A percentile compares a stretch with the other conserved stretches of the same genome.
Conservation (phyloP, 2,797 vertebrate species). For the Periparus ater region DNA sequence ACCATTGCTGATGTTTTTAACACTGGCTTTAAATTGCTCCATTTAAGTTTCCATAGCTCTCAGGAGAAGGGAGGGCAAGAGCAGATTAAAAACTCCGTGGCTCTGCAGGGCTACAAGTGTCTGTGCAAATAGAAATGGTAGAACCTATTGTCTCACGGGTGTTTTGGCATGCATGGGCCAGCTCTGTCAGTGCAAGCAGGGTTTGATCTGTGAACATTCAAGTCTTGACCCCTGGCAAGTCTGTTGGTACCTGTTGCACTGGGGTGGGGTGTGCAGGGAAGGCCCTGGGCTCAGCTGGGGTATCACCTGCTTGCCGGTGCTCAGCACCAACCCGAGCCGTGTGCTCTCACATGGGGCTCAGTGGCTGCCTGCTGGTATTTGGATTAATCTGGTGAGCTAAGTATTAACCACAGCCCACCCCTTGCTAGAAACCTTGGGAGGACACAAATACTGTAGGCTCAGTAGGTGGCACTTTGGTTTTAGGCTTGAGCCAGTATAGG, state of each 20-base stretch:
- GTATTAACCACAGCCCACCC: background rate
- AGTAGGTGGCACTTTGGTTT: slow-evolving; percentile 15
- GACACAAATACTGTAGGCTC: background rate
- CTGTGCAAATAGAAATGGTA: background rate
- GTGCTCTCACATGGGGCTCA: rapidly evolving
- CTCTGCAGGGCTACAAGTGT: background rate
- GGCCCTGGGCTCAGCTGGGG: background rate
- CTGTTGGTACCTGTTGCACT: rapidly evolving
- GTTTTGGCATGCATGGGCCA: background rate
- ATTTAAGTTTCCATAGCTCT: background rate
- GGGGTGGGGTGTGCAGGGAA: background rate
- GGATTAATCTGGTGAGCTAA: background rate
- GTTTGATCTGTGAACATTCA: background rate
- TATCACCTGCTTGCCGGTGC: background rate
- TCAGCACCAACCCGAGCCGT: rapidly evolving
- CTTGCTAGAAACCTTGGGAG: background rate
- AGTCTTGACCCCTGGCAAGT: background rate
- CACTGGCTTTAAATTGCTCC: background rate
- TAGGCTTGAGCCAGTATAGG: background rate
- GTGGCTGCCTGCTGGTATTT: background rate
- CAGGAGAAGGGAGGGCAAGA: background rate
- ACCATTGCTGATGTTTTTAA: background rate
- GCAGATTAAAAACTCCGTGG: background rate
- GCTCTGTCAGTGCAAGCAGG: background rate
- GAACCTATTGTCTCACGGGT: background rate